Evolutionary conservation across 1,140 invertebrate genomes (phyloP), one percentile per base, ranked within the genome.

Genomic region (Zaprionus capensis): DNA sequence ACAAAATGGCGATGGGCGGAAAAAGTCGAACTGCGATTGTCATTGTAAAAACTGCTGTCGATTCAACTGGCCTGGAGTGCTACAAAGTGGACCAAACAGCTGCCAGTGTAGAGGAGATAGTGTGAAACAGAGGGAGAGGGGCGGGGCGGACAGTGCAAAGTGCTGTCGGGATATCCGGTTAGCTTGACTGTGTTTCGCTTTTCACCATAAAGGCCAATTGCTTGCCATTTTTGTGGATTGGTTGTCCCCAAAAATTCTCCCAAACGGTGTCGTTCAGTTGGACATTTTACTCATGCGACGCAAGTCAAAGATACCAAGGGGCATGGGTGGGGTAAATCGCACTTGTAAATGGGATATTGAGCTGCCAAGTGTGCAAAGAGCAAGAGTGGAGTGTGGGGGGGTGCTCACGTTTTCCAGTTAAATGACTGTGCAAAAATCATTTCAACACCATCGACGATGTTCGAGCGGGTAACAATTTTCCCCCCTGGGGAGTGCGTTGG

Each of bases 131-230:
- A 34, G 38, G 20, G 56, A 38, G 34, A 28, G 1, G 44, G 28
- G 34, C 24, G 2, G 44, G 28, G 6, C 28, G 26, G 46, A 3
- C 51, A 28, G 34, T 26, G 22, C 15, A 53, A 63, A 71, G 68
- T 66, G 72, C 24, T 61, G 76, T 59, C 63, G 69, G 76, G 75
- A 86, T 79, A 86, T 80, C 59, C 76, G 58, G 22, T 63, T 69
- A 66, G 66, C 66, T 78, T 73, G 67, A 78, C 68, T 71, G 26
- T 49, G 68, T 68, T 71, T 80, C 82, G 74, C 72, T 57, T 46
- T 7, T 76, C 51, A 71, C 70, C 72, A 90, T 88, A 81, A 88
- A 90, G 85, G 71, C 72, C 74, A 88, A 88, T 88, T 85, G 84
- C 77, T 76, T 72, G 71, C 84, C 81, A 79, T 88, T 87, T 87